Evolutionary conservation across 1,140 invertebrate species (phyloP), one percentile per base, ranked within the genome.

Genomic region (Cryptotermes secundus): DNA sequence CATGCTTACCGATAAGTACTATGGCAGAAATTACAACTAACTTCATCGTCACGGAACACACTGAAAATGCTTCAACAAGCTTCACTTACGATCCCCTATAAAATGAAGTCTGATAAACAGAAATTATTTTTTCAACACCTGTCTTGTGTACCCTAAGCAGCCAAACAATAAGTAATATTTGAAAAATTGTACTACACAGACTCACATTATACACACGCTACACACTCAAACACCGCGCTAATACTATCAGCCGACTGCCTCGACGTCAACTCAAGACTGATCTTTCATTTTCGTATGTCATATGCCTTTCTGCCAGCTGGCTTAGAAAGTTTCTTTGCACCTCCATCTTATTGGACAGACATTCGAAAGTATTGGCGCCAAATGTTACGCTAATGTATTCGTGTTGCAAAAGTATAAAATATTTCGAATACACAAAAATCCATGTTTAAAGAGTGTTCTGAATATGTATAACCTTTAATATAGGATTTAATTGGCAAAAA

Each of bases 351-450:
- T 72, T 72, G 59, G 59, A 3, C n/a, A 31, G 26, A 72, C 9
- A n/a, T 72, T 72, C n/a, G 59, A 72, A 72, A n/a, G 59, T 31
- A 26, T 72, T 72, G 59, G 59, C 59, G 59, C 59, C 59, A 72
- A 72, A 72, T 72, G 14, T 72, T 22, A 49, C 9, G 45, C 45
- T 0, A 49, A 49, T 49, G 3, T 0, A 72, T 72, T 72, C 14
- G n/a, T 72, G 14, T 72, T 72, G 31, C 26, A 72, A 72, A 72
- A 26, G 7, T 9, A 31, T 3, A 65, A 4, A n/a, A 65, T 72
- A 72, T 72, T 12, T 31, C 14, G n/a, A 9, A 26, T 14, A 72
- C 10, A 4, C 7, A 31, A n/a, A 31, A 31, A 31, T 31, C 26
- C 6, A 31, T 31, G 31, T n/a, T 72, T 31, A n/a, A n/a, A n/a